Evolutionary conservation across 1,140 invertebrate genomes (phyloP), one percentile per base, ranked within the genome.

Genomic region (Drosophila seguyi): DNA sequence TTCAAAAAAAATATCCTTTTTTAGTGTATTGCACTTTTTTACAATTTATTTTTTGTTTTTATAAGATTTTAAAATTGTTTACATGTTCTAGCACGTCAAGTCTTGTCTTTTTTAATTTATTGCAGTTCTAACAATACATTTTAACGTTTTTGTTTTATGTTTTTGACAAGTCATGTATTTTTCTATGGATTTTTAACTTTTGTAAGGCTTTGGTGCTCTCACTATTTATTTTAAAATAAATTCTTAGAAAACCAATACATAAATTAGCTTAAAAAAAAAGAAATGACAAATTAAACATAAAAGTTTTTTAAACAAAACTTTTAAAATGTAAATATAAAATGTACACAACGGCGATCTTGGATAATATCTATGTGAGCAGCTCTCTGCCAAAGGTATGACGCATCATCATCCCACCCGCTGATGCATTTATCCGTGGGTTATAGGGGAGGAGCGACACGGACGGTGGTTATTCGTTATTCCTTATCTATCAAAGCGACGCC

Each of bases 401-500:
- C 52, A 55, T 38, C 52, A 36, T 36, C 29, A 38, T 55, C 20
- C 52, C 52, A 55, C 52, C 52, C 34, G 20, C 20, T 38, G 31
- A 10, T 36, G 50, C 50, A 22, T 8, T 22, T 20, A 22, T 20
- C 31, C 31, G 6, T 20, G 14, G 29, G 31, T 1, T 16, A 8
- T 2, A 5, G 34, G 13, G 31, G 14, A 16, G 20, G 8, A 14
- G 14, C 20, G 10, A 6, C 34, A 55, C 5, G 31, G 31, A 36
- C 52, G 34, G 8, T n/a, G 34, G 34, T 20, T 2, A 2, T 25
- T 25, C 4, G 5, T 38, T 22, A n/a, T 11, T 38, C 61, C 61
- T 61, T 42, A 25, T 65, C 61, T 65, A 18, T 13, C 16, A 29
- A 41, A 36, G 20, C 20, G 22, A 60, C 8, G 38, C 29, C 61